Percentiles rank a stretch among this genome's conserved stretches.
Evolutionary conservation across 2,797 vertebrate species (phyloP).

Genomic region (Danio tinwini): DNA sequence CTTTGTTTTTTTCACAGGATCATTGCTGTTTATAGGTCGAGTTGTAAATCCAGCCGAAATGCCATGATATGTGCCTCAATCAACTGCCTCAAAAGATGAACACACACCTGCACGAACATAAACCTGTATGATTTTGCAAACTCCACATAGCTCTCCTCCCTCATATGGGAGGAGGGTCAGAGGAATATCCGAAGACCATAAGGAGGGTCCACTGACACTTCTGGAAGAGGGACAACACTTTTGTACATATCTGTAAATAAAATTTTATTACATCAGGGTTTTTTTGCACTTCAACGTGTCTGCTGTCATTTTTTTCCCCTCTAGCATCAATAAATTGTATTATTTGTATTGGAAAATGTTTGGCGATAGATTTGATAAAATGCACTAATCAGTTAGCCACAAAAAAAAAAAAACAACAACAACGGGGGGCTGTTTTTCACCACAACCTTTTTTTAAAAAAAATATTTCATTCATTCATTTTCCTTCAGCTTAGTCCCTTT

Average conservation of each 20-base stretch:
- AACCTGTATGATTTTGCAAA: background rate
- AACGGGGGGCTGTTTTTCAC: too few species aligned
- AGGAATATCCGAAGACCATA: constrained; percentile 62
- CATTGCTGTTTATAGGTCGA: constrained; percentile 87
- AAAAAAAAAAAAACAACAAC: too few species aligned
- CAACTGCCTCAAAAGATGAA: background rate
- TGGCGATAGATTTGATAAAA: background rate
- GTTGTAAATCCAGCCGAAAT: constrained; percentile 83
- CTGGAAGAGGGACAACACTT: constrained; percentile 73
- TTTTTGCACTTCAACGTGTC: constrained; percentile 28
- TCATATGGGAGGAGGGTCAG: background rate
- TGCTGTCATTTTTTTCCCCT: background rate
- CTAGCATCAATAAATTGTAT: background rate
- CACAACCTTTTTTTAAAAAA: too few species aligned
- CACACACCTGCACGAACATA: constrained; percentile 6
- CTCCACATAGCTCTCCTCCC: background rate
- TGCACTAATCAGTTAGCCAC: background rate
- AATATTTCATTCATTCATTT: too few species aligned
- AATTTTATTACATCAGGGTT: constrained; percentile 64
- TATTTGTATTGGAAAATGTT: background rate
- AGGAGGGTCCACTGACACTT: constrained; percentile 61
- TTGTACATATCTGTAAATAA: constrained; percentile 83
- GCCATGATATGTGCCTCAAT: constrained; percentile 47
- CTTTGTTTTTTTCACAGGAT: constrained; percentile 76
- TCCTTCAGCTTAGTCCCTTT: too few species aligned